Evolutionary conservation across 2,113 vertebrate genomes (phyloP).

Genomic region (Puffinus mauretanicus): DNA sequence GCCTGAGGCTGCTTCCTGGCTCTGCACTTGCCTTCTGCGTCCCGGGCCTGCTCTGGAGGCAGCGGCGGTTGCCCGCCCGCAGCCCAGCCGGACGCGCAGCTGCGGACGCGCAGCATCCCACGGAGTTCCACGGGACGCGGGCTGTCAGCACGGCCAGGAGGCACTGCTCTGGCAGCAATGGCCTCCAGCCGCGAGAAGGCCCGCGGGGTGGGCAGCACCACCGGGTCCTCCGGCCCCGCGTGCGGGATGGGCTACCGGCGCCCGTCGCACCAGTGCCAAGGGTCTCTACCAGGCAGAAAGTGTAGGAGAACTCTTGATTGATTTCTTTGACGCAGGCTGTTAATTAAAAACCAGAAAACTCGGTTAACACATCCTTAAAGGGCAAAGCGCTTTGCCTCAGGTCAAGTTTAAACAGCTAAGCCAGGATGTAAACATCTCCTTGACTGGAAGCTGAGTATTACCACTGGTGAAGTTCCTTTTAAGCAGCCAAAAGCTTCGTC

Average conservation of each 20-base stretch:
- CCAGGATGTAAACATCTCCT: background rate
- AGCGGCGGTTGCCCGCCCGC: background rate
- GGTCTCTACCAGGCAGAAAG: background rate
- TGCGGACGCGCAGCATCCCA: background rate
- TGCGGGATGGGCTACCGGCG: background rate
- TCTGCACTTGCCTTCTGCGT: background rate
- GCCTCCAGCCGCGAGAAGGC: background rate
- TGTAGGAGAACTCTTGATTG: background rate
- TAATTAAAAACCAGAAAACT: background rate
- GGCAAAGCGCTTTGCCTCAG: background rate
- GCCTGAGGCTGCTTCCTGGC: background rate
- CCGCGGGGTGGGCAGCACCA: background rate
- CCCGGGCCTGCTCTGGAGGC: no score
- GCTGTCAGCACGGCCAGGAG: rapidly evolving
- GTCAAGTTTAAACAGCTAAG: background rate
- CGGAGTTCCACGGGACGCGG: rapidly evolving
- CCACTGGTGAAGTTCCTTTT: background rate
- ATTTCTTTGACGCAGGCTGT: background rate
- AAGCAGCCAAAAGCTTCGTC: background rate
- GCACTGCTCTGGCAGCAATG: background rate
- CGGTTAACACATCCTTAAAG: background rate
- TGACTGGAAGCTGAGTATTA: background rate
- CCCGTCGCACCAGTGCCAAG: rapidly evolving
- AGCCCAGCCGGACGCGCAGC: background rate
- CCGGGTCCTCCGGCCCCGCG: no score